A percentile compares a stretch with the other conserved stretches of the same genome.
phyloP scores from a whole-genome alignment of 2,797 vertebrate genomes.

The Bufotes viridis region DNA sequence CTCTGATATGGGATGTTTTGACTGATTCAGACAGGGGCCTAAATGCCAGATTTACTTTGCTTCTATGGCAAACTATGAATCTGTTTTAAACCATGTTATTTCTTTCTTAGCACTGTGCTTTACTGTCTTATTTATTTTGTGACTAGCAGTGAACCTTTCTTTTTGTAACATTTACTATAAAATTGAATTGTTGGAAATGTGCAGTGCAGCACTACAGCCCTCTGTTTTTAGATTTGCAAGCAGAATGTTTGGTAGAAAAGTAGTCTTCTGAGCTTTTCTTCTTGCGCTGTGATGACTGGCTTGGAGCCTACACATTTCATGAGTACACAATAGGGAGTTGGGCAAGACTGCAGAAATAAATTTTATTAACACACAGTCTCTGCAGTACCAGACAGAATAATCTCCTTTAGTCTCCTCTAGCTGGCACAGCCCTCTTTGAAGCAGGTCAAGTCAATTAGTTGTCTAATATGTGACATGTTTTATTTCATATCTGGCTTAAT shows the following conservation, averaged over 20 bases:
- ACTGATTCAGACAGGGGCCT: not conserved
- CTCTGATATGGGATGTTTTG: not conserved
- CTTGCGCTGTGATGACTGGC: constrained; percentile 76
- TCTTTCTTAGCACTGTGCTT: not conserved
- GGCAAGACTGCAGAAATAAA: constrained; percentile 77
- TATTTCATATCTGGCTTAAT: constrained; percentile 76
- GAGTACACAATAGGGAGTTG: constrained; percentile 78
- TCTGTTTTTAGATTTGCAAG: constrained; percentile 44
- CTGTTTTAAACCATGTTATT: not conserved
- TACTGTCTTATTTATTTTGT: constrained; percentile 23
- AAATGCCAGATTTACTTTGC: not conserved
- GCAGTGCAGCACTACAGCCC: constrained; percentile 19
- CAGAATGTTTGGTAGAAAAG: constrained; percentile 66
- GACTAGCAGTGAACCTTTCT: constrained; percentile 30
- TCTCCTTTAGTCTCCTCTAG: constrained; percentile 76
- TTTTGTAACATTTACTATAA: constrained; percentile 47
- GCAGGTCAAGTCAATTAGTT: constrained; percentile 78
- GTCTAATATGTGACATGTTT: constrained; percentile 76
- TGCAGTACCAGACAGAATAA: constrained; percentile 76
- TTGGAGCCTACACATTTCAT: constrained; percentile 76
- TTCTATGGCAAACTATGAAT: constrained; percentile 15
- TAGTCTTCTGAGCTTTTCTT: constrained; percentile 71
- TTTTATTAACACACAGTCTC: constrained; percentile 79
- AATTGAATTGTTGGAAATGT: constrained; percentile 42
- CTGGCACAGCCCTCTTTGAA: constrained; percentile 75